Base-by-base conservation (phyloP, 2,113 vertebrate species). In the Sclerurus mexicanus region DNA sequence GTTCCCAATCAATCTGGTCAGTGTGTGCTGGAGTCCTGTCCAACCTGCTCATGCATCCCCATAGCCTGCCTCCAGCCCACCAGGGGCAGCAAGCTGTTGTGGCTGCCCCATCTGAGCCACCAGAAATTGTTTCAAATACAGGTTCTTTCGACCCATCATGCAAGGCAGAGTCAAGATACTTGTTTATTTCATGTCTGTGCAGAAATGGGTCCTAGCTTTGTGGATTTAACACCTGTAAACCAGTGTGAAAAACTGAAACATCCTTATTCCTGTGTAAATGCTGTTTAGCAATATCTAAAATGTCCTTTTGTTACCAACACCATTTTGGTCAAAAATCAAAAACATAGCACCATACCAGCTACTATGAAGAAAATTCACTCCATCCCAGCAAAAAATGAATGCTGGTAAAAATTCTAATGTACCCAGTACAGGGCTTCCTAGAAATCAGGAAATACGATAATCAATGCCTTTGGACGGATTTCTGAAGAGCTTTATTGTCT, bases 191-290 rank as follows among this genome's bases (percentile, higher is more conserved):
- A 64, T 44, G 40, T 64, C 62, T 44, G 9, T 22, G 62, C 20
- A 31, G 28, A 42, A 28, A 64, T 10, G 20, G 17, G 20, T 64
- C 12, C 60, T 31, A 31, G 27, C 39, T 64, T 22, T 64, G 27
- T 64, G 28, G 40, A 22, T 44, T 42, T 44, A 64, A 64, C 40
- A 44, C 40, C 13, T 64, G 40, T 44, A 23, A 64, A 31, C 19
- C 7, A 1, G 5, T 2, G 6, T 50, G 47, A 33, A 31, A 67
- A 77, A 18, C 12, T 9, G 37, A 6, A 27, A 30, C 0, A 2
- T n/a, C 21, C 27, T 15, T 49, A 16, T 7, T 16, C 23, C 9
- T 37, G 5, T 66, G 30, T 10, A 40, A 55, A 24, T 7, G 1
- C 46, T 69, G 20, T 47, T 60, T 8, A 35, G 47, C 35, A 28